Base-by-base conservation (phyloP, 2,888 invertebrate species). In the Drosophila helvetica region DNA sequence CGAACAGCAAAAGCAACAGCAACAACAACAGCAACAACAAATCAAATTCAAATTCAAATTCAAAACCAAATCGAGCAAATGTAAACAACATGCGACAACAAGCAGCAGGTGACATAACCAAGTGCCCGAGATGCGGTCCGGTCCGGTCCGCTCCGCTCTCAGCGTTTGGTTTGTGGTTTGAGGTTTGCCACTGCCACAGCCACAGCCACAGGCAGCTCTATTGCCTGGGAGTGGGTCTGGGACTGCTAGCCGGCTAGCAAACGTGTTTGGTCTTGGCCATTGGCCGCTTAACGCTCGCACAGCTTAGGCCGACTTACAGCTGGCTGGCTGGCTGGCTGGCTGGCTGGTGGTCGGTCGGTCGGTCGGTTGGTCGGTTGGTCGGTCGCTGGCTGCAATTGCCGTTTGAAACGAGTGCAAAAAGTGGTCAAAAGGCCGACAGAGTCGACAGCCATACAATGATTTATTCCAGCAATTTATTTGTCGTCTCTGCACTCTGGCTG, bases 381-480 rank as follows among this genome's bases (percentile, higher is more conserved):
- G 56, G 27, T 30, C 27, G 50, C 66, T 74, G 58, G 64, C 50
- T 71, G 67, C 70, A 71, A 71, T 72, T 68, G 77, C 58, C 78
- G 80, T 80, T 86, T 74, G 58, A 86, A 82, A 86, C 70, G 74
- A 82, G 81, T 88, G 81, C 81, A 82, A 88, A 82, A 82, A 81
- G 59, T 86, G 88, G 88, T 86, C 86, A 88, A 82, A 73, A 86
- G 86, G 88, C 88, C 74, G 72, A 52, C 59, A 55, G 45, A 64
- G 71, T 61, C 63, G 78, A 74, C 78, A 78, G 79, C 64, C 75
- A 70, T 78, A 74, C 79, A 89, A 80, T 88, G 89, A 89, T 88
- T 88, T 89, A 88, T 89, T 87, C 80, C 79, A 84, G 89, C 83
- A 88, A 86, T 80, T 80, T 83, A 83, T 88, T 88, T 88, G 84